Percentiles rank a stretch among this genome's conserved stretches.
phyloP scores from a whole-genome alignment of 2,888 invertebrate genomes.

The Idaea straminata region DNA sequence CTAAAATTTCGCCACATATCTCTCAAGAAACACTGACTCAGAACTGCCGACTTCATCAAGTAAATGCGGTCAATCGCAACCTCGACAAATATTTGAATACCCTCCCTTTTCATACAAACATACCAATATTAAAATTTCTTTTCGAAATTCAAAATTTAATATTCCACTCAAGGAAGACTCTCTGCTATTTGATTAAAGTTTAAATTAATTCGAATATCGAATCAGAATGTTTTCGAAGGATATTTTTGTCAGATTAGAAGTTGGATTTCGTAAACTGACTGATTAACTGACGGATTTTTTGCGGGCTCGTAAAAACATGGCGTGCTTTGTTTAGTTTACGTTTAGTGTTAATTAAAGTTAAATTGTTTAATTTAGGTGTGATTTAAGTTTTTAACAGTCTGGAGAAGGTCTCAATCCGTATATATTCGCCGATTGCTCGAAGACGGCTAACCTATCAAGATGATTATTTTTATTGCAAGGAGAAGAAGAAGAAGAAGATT shows the following conservation, averaged over 20 bases:
- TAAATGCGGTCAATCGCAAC: slow-evolving; percentile 19
- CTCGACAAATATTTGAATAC: slow-evolving; percentile 31
- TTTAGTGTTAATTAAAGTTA: too few species aligned
- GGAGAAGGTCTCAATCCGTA: too few species aligned
- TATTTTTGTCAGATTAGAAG: slow-evolving; percentile 2
- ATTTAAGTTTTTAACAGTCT: too few species aligned
- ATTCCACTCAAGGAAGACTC: not conserved
- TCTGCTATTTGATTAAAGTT: slow-evolving; percentile 11
- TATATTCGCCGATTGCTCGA: too few species aligned
- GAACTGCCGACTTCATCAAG: not conserved
- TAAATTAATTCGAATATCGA: not conserved
- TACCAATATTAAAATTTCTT: slow-evolving; percentile 15
- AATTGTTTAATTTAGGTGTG: too few species aligned
- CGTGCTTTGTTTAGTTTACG: too few species aligned
- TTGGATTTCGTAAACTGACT: not conserved
- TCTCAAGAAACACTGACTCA: not conserved
- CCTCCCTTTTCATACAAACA: slow-evolving; percentile 13
- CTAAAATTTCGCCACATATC: not conserved
- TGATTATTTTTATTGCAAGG: too few species aligned
- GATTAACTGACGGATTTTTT: not conserved
- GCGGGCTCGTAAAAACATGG: not conserved
- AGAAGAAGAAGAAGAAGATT: too few species aligned
- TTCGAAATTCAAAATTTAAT: slow-evolving; percentile 16
- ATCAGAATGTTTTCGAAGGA: not conserved
- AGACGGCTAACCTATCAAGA: too few species aligned